phyloP scores from a whole-genome alignment of 2,797 vertebrate genomes.

The Sebastes vulpes region DNA sequence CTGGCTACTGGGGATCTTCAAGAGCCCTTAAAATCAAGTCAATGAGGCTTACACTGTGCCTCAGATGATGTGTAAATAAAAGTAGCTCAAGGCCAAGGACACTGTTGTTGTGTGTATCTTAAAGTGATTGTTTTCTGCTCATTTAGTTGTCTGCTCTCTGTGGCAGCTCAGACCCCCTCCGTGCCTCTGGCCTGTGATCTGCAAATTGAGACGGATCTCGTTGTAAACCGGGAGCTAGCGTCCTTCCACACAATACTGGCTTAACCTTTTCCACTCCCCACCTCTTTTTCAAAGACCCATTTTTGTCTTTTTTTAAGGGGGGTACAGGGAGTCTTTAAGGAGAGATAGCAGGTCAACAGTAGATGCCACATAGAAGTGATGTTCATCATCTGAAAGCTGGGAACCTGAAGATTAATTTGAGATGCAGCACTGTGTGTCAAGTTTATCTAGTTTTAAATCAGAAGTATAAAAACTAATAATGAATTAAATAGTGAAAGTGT shows the following conservation, averaged over 20 bases:
- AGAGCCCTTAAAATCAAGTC: slow-evolving; percentile 15
- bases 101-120: slow-evolving; percentile 22
- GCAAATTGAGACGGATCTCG: slow-evolving; percentile 14
- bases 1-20: neutral
- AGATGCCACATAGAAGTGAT: too few relatives aligned
- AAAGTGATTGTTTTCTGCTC: slow-evolving; percentile 44
- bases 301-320: too few relatives aligned
- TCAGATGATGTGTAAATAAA: slow-evolving; percentile 36
- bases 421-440: too few relatives aligned
- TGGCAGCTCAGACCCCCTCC: slow-evolving; percentile 22
- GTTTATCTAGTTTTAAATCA: too few relatives aligned
- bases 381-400: too few relatives aligned
- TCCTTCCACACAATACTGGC: slow-evolving; percentile 3
- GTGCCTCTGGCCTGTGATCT: slow-evolving; percentile 26
- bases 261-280: neutral
- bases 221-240: neutral
- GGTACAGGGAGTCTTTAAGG: too few relatives aligned
- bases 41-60: slow-evolving; percentile 18
- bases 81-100: slow-evolving; percentile 35
- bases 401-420: too few relatives aligned
- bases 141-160: slow-evolving; percentile 26
- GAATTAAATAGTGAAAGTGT: too few relatives aligned
- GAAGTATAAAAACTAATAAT: too few relatives aligned
- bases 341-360: too few relatives aligned
- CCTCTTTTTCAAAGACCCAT: too few relatives aligned